Conservation (phyloP, 1,140 invertebrate genomes). For the Nomia melanderi region DNA sequence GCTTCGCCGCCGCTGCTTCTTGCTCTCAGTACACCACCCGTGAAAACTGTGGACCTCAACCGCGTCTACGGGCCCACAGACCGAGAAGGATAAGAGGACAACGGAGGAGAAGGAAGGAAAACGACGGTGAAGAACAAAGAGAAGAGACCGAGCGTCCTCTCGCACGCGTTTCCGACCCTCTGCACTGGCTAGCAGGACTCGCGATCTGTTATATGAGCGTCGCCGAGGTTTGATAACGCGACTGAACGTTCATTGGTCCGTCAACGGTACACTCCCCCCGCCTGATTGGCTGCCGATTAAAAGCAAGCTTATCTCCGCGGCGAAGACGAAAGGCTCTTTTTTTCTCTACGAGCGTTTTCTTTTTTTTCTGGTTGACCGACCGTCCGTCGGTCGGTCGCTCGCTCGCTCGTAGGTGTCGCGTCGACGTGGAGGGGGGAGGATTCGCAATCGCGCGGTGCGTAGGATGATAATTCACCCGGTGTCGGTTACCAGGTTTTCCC, state of each 20-base stretch:
- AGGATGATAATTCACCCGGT: too few relatives aligned
- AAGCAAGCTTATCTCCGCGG: neutral
- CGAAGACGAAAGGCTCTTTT: conserved; percentile 17
- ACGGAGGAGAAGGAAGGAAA: neutral
- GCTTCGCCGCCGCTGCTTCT: neutral
- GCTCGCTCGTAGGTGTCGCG: too few relatives aligned
- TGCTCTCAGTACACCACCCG: neutral
- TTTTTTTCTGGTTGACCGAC: too few relatives aligned
- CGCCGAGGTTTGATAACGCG: conserved; percentile 21
- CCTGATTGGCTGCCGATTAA: conserved; percentile 46
- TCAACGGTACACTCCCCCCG: conserved; percentile 16
- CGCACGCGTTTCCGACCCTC: conserved; percentile 3
- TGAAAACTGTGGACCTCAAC: too few relatives aligned
- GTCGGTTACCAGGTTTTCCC: too few relatives aligned
- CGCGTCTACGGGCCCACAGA: too few relatives aligned
- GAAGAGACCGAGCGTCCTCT: neutral
- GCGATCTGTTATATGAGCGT: conserved; percentile 34
- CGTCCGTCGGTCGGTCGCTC: too few relatives aligned
- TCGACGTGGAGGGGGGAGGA: too few relatives aligned
- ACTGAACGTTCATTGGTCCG: conserved; percentile 19
- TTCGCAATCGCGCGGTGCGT: too few relatives aligned
- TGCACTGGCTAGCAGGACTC: neutral
- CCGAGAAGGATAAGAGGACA: too few relatives aligned
- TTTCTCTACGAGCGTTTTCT: too few relatives aligned
- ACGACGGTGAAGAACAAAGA: neutral